Percentiles rank a stretch among this genome's conserved stretches.
phyloP scores from a whole-genome alignment of 2,888 invertebrate species.

The Eurytoma californica region DNA sequence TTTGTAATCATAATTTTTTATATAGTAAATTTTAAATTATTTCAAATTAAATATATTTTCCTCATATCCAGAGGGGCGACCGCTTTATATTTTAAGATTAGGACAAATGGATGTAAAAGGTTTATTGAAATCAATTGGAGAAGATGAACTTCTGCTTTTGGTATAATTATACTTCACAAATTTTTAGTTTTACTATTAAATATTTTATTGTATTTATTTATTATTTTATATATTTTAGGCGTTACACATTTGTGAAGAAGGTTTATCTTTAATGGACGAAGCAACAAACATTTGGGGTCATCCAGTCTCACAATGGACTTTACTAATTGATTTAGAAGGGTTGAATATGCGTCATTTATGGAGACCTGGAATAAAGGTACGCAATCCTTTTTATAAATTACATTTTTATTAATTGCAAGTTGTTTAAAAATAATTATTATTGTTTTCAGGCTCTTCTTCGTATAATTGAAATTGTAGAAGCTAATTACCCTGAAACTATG shows the following conservation, averaged over 20 bases:
- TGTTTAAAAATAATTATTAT: too few relatives aligned
- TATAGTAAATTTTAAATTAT: slow-evolving; percentile 15
- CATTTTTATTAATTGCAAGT: too few relatives aligned
- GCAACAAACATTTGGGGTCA: slow-evolving; percentile 87
- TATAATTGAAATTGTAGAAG: slow-evolving; percentile 90
- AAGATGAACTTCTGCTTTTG: slow-evolving; percentile 92
- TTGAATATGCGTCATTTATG: slow-evolving; percentile 96
- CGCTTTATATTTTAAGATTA: slow-evolving; percentile 90
- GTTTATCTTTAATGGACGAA: slow-evolving; percentile 89
- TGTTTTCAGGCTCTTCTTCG: slow-evolving; percentile 77
- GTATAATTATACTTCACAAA: slow-evolving; percentile 74
- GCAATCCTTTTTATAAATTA: neutral
- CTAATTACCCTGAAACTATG: slow-evolving; percentile 97
- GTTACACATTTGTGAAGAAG: slow-evolving; percentile 93
- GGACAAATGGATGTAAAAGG: slow-evolving; percentile 99
- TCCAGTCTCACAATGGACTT: slow-evolving; percentile 92
- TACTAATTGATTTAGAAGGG: slow-evolving; percentile 94
- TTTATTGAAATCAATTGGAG: slow-evolving; percentile 91
- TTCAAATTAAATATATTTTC: slow-evolving; percentile 1
- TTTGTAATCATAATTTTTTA: slow-evolving; percentile 66
- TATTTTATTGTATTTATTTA: slow-evolving; percentile 11
- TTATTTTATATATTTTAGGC: slow-evolving; percentile 77
- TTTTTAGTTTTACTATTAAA: neutral
- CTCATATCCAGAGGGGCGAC: slow-evolving; percentile 84
- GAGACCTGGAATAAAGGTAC: slow-evolving; percentile 90